phyloP scores from a whole-genome alignment of 2,888 invertebrate species.

The Chymomyza caudatula region DNA sequence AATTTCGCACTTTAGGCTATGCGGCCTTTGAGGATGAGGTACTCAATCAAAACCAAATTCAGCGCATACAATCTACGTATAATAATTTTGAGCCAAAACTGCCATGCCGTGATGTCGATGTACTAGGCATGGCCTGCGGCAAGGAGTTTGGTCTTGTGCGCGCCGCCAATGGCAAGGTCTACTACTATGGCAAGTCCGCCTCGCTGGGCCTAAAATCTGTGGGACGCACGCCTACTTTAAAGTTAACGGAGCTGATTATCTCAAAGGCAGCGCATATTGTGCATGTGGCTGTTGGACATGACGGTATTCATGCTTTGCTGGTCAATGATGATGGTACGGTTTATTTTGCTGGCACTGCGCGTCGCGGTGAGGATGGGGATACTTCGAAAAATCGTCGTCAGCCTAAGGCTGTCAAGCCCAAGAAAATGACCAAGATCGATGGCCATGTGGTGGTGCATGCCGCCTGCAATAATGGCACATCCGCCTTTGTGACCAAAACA shows the following conservation, averaged over 20 bases:
- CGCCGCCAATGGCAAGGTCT: slow-evolving; percentile 91
- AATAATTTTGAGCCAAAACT: slow-evolving; percentile 81
- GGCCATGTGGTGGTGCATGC: slow-evolving; percentile 89
- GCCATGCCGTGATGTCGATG: slow-evolving; percentile 86
- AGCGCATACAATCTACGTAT: slow-evolving; percentile 79
- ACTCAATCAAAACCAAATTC: slow-evolving; percentile 78
- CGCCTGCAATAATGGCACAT: slow-evolving; percentile 96
- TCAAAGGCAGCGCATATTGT: slow-evolving; percentile 86
- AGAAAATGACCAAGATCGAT: slow-evolving; percentile 93
- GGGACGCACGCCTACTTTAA: slow-evolving; percentile 76
- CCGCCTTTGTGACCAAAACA: slow-evolving; percentile 93
- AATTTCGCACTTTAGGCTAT: slow-evolving; percentile 86
- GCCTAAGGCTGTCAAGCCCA: slow-evolving; percentile 94
- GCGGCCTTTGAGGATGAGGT: slow-evolving; percentile 85
- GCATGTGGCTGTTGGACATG: slow-evolving; percentile 94
- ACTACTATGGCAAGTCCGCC: slow-evolving; percentile 92
- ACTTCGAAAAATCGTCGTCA: slow-evolving; percentile 87
- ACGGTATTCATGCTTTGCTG: slow-evolving; percentile 93
- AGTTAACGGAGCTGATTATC: slow-evolving; percentile 80
- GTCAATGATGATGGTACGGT: slow-evolving; percentile 96
- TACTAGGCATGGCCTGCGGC: slow-evolving; percentile 87
- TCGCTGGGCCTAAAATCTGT: slow-evolving; percentile 88
- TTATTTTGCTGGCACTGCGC: slow-evolving; percentile 90
- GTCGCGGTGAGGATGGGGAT: slow-evolving; percentile 96
- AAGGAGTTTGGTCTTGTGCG: slow-evolving; percentile 93